Percentiles rank a stretch among this genome's conserved stretches.
Conservation (phyloP, 2,797 vertebrate species). For the Crypturellus tataupa region DNA sequence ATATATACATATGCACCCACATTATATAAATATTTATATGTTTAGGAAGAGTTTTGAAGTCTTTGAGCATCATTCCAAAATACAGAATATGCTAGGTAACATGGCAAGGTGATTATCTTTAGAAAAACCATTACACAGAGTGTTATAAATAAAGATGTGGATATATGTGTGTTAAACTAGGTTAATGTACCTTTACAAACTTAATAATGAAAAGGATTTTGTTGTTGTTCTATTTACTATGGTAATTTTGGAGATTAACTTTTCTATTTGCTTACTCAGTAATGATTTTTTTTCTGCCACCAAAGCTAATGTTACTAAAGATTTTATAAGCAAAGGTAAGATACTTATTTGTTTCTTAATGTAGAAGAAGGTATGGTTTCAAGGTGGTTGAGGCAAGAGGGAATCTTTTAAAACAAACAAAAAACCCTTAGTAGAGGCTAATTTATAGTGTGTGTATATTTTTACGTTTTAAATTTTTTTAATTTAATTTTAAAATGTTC, state of each 20-base stretch:
- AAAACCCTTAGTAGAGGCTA: not conserved
- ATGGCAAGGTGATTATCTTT: not conserved
- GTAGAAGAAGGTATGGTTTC: not conserved
- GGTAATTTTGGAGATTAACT: not conserved
- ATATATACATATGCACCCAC: not conserved
- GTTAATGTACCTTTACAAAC: not conserved
- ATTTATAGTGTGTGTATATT: not conserved
- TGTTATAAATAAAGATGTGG: too few species aligned
- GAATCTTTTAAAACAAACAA: not conserved
- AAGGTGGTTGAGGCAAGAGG: not conserved
- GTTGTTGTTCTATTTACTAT: not conserved
- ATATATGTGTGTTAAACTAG: not conserved
- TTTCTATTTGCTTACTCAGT: not conserved
- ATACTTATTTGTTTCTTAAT: constrained; percentile 47
- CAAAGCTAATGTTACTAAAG: constrained; percentile 24
- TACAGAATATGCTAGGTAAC: not conserved
- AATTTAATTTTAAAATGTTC: too few species aligned
- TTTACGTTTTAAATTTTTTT: not conserved
- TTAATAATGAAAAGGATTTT: not conserved
- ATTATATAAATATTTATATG: not conserved
- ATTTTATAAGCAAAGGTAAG: constrained; percentile 20
- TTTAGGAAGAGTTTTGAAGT: not conserved
- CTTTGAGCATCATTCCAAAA: not conserved
- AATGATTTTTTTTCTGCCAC: not conserved
- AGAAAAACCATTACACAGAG: too few species aligned